Evolutionary conservation across 2,797 vertebrate genomes (phyloP), one percentile per base, ranked within the genome.

Genomic region (Heterohyrax brucei): DNA sequence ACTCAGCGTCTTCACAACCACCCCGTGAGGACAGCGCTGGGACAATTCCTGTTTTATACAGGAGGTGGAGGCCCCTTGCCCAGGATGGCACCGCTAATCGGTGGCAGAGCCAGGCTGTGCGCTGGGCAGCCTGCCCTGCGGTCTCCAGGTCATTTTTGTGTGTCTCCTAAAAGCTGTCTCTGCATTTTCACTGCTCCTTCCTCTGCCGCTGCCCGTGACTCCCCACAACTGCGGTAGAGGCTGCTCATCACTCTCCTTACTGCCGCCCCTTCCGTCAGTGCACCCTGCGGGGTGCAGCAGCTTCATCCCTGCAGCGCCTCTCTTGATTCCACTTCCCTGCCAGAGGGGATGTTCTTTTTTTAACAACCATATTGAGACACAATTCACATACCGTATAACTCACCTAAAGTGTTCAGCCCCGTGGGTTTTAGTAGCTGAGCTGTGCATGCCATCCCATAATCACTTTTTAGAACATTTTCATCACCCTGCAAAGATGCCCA

Each of bases 161-260:
- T 48, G 0, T 13, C 44, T 18, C 5, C 30, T 14, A 1, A 33
- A 3, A 5, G 0, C 7, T 0, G 9, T 21, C 72, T 24, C 21
- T 21, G 62, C 1, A 0, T n/a, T 30, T 16, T 53, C 13, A 0
- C 44, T 5, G 66, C 44, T n/a, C 19, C 48, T 33, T 18, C 5
- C 1, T 18, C 1, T 28, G 9, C 62, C 14, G 10, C 28, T 26
- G 46, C 76, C 56, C 4, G 26, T 10, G 12, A 4, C 48, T 28
- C 18, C 33, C 82, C 61, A 4, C 3, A 44, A 28, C 1, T 39
- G 61, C 30, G 26, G 72, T 19, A 0, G 24, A 44, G 2, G 3
- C 83, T 21, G 59, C 66, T 59, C 13, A 1, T 30, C 4, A 10
- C 62, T 19, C 68, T 89, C 48, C 4, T 48, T 30, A 66, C 64